Evolutionary conservation across 2,113 vertebrate genomes (phyloP).

Genomic region (Boleophthalmus pectinirostris): DNA sequence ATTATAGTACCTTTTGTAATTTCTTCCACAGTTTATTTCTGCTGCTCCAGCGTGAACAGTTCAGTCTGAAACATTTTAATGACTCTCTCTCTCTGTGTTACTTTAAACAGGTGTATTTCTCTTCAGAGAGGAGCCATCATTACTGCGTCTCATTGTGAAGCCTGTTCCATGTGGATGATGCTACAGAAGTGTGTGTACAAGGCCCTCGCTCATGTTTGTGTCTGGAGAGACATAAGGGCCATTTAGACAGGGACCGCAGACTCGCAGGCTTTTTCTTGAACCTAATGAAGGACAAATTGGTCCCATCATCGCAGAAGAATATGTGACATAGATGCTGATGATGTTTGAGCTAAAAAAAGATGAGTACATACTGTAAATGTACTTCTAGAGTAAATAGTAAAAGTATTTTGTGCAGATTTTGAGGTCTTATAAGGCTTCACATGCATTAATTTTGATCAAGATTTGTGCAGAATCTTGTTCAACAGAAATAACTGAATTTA

Average conservation of each 20-base stretch:
- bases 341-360: too few species aligned
- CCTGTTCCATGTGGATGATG: constrained; percentile 2
- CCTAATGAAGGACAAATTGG: constrained; percentile 8
- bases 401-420: too few species aligned
- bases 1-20: neutral
- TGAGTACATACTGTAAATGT: too few species aligned
- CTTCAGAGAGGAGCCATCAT: neutral
- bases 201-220: neutral
- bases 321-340: neutral
- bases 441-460: too few species aligned
- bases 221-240: neutral
- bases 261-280: neutral
- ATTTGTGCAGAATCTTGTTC: too few species aligned
- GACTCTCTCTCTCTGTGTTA: neutral
- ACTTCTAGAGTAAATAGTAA: too few species aligned
- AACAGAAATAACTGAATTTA: too few species aligned
- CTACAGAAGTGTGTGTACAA: constrained; percentile 4
- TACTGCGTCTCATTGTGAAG: neutral
- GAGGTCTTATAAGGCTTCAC: too few species aligned
- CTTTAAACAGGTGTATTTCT: neutral
- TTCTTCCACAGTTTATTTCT: neutral
- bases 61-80: neutral
- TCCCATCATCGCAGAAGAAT: neutral
- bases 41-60: neutral
- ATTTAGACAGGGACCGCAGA: neutral